phyloP scores from a whole-genome alignment of 2,888 invertebrate species.

The Eupithecia exiguata region DNA sequence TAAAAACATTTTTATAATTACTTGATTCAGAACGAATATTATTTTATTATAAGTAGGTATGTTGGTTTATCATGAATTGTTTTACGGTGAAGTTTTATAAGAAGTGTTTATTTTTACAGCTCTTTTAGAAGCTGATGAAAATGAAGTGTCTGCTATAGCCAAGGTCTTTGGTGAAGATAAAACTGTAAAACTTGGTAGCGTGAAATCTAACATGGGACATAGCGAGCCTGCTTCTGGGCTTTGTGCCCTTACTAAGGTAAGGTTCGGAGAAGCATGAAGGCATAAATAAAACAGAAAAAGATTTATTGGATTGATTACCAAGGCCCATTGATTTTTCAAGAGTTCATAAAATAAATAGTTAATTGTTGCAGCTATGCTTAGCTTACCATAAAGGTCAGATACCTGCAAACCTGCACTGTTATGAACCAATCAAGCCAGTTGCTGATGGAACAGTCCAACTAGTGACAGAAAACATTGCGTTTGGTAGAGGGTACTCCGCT shows the following conservation, averaged over 20 bases:
- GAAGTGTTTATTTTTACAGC: conserved; percentile 52
- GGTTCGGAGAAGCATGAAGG: not conserved
- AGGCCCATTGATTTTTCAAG: not conserved
- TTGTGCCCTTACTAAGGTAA: conserved; percentile 82
- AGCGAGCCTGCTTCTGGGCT: conserved; percentile 68
- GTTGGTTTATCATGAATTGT: not conserved
- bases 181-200: conserved; percentile 79
- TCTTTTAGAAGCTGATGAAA: conserved; percentile 84
- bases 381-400: conserved; percentile 55
- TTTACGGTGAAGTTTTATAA: not conserved
- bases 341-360: not conserved
- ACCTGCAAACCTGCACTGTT: conserved; percentile 56
- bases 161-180: conserved; percentile 80
- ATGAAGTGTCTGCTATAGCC: conserved; percentile 85
- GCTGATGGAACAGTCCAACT: conserved; percentile 52
- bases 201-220: conserved; percentile 71
- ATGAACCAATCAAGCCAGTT: conserved; percentile 47
- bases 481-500: conserved; percentile 53
- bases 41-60: too few relatives aligned
- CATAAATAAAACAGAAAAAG: not conserved
- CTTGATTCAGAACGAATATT: too few relatives aligned
- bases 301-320: not conserved
- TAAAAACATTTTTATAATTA: not conserved
- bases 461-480: conserved; percentile 48
- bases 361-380: conserved; percentile 51